Conservation (phyloP, 2,888 invertebrate genomes). For the Chesias legatella region DNA sequence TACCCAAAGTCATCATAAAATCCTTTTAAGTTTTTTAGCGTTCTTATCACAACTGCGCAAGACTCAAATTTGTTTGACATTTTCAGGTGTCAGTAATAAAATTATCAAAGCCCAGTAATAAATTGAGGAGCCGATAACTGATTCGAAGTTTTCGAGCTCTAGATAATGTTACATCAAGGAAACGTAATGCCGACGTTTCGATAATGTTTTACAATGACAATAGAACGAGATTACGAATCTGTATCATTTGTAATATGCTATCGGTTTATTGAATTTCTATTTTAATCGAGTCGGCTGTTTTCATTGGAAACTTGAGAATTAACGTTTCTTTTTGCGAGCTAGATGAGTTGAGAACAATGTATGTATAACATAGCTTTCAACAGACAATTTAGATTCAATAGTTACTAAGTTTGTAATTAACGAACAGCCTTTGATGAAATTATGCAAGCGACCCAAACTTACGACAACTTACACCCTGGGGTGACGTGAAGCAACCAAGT, state of each 20-base stretch:
- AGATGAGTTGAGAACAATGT: too few relatives aligned
- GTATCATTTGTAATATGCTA: neutral
- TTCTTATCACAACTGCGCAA: constrained; percentile 10
- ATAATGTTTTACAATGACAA: constrained; percentile 11
- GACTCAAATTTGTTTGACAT: constrained; percentile 8
- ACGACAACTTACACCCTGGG: too few relatives aligned
- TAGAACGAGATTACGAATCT: constrained; percentile 4
- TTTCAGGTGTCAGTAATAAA: constrained; percentile 18
- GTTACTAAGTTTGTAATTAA: too few relatives aligned
- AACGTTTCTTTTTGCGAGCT: too few relatives aligned
- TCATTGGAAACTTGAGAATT: too few relatives aligned
- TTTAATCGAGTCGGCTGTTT: neutral
- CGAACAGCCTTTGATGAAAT: too few relatives aligned
- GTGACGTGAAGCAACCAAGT: too few relatives aligned
- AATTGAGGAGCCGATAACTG: constrained; percentile 24
- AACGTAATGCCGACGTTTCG: constrained; percentile 8
- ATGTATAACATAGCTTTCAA: too few relatives aligned
- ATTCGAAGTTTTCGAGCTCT: constrained; percentile 10
- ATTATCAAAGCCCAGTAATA: constrained; percentile 23
- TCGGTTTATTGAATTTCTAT: neutral
- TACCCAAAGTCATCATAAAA: neutral
- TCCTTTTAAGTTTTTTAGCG: too few relatives aligned
- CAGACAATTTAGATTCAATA: too few relatives aligned
- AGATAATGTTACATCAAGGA: constrained; percentile 9
- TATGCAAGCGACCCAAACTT: too few relatives aligned